These are phyloP conservation scores for Melinopterus prodromus DNA, from an alignment of 2,888 invertebrate genomes.

Conservation along the genomic window DNA sequence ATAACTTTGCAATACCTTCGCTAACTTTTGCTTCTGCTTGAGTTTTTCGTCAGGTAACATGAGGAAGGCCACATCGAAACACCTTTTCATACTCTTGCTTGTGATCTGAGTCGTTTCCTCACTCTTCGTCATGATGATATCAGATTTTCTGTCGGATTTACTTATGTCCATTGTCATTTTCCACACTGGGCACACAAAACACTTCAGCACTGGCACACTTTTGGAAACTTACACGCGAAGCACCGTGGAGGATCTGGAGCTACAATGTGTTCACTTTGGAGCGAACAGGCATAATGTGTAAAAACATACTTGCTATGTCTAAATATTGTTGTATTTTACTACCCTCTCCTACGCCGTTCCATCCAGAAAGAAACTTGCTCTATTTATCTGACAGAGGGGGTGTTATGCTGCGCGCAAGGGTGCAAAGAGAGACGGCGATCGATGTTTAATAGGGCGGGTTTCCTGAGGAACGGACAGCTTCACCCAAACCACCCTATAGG, in stretches of 20 bases:
- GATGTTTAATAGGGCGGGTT: slow-evolving; percentile 43
- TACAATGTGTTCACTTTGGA: slow-evolving; percentile 52
- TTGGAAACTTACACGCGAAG: slow-evolving; percentile 31
- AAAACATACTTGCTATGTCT: slow-evolving; percentile 58
- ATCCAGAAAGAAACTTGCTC: slow-evolving; percentile 43
- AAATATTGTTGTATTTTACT: slow-evolving; percentile 60
- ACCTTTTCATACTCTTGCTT: slow-evolving; percentile 72
- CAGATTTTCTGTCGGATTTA: slow-evolving; percentile 60
- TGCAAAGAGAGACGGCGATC: slow-evolving; percentile 37
- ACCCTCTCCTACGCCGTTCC: slow-evolving; percentile 51
- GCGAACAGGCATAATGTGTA: slow-evolving; percentile 58
- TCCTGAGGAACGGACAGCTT: slow-evolving; percentile 44
- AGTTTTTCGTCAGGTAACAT: slow-evolving; percentile 88
- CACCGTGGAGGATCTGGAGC: slow-evolving; percentile 14
- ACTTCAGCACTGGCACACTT: slow-evolving; percentile 37
- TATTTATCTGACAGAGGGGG: slow-evolving; percentile 43
- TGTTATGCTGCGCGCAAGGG: not conserved
- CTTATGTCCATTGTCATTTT: slow-evolving; percentile 76
- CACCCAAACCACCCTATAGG: slow-evolving; percentile 60
- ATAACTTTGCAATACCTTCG: slow-evolving; percentile 61
- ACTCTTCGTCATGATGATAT: slow-evolving; percentile 54
- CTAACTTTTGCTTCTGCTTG: slow-evolving; percentile 69
- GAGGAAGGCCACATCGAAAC: slow-evolving; percentile 90
- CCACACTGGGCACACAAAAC: slow-evolving; percentile 31
- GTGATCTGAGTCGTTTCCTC: slow-evolving; percentile 54